phyloP scores from a whole-genome alignment of 2,888 invertebrate genomes.

The Pecten maximus region DNA sequence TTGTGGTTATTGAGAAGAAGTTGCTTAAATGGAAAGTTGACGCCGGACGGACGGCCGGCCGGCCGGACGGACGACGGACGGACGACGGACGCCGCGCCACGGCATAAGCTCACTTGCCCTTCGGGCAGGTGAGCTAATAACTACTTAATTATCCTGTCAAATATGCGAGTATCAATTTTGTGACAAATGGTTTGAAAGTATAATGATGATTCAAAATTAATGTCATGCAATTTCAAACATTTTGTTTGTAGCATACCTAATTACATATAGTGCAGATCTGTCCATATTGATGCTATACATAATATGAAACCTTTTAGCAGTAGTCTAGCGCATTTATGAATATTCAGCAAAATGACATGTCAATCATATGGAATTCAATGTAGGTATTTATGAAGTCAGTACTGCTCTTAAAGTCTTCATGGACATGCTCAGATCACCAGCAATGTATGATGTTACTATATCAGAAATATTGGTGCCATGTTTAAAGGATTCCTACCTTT shows the following conservation, averaged over 20 bases:
- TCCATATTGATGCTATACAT: not conserved
- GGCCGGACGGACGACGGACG: too few relatives aligned
- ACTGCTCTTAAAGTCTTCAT: not conserved
- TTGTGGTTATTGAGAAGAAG: too few relatives aligned
- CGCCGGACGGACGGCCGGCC: too few relatives aligned
- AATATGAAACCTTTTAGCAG: not conserved
- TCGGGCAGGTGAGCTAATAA: too few relatives aligned
- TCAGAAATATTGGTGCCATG: conserved; percentile 27
- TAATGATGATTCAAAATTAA: not conserved
- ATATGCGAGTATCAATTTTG: not conserved
- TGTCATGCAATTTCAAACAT: not conserved
- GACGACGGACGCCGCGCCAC: too few relatives aligned
- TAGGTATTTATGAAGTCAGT: not conserved
- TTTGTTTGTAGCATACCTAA: not conserved
- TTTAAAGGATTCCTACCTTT: conserved; percentile 68
- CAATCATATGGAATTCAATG: not conserved
- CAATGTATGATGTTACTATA: not conserved
- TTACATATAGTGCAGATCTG: not conserved
- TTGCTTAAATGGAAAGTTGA: too few relatives aligned
- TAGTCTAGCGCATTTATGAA: not conserved
- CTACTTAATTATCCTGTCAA: not conserved
- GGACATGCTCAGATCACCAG: not conserved
- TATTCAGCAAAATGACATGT: not conserved
- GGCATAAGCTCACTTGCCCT: too few relatives aligned
- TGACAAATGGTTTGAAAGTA: too few relatives aligned